Conservation (phyloP, 2,113 vertebrate genomes). For the pig (Sus scrofa) region DNA sequence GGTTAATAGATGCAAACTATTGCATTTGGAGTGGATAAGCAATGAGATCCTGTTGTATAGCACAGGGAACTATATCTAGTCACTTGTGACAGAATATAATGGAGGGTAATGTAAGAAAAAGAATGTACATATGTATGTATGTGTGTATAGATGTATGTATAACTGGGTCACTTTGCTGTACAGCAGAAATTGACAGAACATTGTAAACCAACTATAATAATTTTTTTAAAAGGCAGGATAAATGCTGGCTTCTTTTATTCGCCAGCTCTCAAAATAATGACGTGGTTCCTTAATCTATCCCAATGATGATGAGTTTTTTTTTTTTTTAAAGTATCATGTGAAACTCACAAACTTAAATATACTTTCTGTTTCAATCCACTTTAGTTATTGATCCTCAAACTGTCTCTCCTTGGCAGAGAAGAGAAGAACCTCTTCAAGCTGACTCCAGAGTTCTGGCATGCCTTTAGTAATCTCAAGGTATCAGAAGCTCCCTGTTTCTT, state of each 20-base stretch:
- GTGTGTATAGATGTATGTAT: too few relatives aligned
- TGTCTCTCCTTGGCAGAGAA: not conserved
- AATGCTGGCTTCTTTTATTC: slow-evolving; percentile 15
- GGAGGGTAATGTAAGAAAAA: too few relatives aligned
- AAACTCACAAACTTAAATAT: slow-evolving; percentile 37
- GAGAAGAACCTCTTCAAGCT: not conserved
- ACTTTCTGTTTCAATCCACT: not conserved
- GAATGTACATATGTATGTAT: too few relatives aligned
- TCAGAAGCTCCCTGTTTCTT: not conserved
- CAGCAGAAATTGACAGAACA: too few relatives aligned
- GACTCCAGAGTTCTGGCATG: not conserved
- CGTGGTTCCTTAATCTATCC: not conserved
- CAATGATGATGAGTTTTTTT: not conserved
- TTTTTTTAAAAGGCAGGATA: not conserved
- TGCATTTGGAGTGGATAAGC: too few relatives aligned
- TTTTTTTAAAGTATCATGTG: not conserved
- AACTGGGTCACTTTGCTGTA: too few relatives aligned
- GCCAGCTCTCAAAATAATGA: slow-evolving; percentile 29
- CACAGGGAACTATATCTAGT: too few relatives aligned
- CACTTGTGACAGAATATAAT: too few relatives aligned
- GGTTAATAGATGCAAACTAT: too few relatives aligned
- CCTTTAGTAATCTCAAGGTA: not conserved
- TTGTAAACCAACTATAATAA: too few relatives aligned
- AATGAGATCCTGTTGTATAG: too few relatives aligned
- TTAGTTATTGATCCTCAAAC: not conserved